Evolutionary conservation across 2,797 vertebrate genomes (phyloP).

Genomic region (Urophycis tenuis): DNA sequence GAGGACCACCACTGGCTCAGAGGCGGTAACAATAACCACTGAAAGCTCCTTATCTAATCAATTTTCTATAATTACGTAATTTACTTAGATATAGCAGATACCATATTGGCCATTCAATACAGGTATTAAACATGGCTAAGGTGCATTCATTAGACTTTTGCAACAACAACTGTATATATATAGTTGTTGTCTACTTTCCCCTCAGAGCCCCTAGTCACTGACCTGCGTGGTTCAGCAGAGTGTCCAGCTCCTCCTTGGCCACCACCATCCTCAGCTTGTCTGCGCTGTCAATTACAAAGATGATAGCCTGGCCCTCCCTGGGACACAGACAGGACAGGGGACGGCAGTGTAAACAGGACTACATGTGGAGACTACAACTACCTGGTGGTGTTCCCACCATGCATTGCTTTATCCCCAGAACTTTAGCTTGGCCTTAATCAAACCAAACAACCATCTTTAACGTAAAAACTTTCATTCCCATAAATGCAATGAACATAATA

Average conservation of each 20-base stretch:
- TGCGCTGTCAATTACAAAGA: slow-evolving; percentile 98
- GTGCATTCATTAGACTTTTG: too few species aligned
- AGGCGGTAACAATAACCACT: too few species aligned
- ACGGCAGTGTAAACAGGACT: neutral
- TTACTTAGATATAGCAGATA: neutral
- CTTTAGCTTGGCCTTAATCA: neutral
- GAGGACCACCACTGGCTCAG: neutral
- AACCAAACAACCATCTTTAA: neutral
- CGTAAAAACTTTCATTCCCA: too few species aligned
- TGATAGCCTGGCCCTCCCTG: slow-evolving; percentile 96
- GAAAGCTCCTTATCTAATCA: neutral
- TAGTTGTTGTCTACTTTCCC: too few species aligned
- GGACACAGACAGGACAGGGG: slow-evolving; percentile 16
- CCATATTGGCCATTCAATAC: too few species aligned
- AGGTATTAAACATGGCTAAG: too few species aligned
- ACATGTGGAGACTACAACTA: neutral
- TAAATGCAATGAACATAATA: too few species aligned
- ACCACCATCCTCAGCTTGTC: slow-evolving; percentile 98
- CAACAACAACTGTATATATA: too few species aligned
- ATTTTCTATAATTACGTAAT: neutral
- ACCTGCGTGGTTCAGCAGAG: slow-evolving; percentile 95
- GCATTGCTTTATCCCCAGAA: neutral
- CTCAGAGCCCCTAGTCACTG: slow-evolving; percentile 14
- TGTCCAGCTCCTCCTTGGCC: slow-evolving; percentile 95
- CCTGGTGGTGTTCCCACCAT: neutral